phyloP scores from a whole-genome alignment of 2,888 invertebrate genomes.

The Caenorhabditis doughertyi region DNA sequence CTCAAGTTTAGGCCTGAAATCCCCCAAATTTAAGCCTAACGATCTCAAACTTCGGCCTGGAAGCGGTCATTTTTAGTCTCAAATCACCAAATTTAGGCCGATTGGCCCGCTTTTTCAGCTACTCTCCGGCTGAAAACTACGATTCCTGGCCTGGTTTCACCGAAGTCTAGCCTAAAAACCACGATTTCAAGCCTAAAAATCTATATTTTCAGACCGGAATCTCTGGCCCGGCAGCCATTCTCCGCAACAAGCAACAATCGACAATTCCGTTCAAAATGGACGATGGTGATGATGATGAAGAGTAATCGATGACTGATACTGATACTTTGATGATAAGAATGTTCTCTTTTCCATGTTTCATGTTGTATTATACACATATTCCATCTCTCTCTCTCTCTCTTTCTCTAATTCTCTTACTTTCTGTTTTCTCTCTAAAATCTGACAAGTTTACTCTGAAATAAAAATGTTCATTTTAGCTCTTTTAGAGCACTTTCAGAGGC shows the following conservation, averaged over 20 bases:
- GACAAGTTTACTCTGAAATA: neutral
- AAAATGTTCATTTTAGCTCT: neutral
- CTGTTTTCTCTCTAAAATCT: neutral
- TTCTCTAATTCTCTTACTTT: neutral
- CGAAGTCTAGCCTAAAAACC: neutral
- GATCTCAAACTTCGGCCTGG: too few relatives aligned
- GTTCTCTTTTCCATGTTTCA: conserved; percentile 36
- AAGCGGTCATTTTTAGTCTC: too few relatives aligned
- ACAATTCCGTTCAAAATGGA: conserved; percentile 73
- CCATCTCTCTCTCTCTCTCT: neutral
- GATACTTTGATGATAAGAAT: neutral
- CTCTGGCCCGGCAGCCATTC: conserved; percentile 68
- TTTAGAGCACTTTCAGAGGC: too few relatives aligned
- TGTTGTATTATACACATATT: conserved; percentile 41
- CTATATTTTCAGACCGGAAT: conserved; percentile 62
- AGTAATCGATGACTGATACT: neutral
- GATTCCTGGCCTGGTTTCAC: neutral
- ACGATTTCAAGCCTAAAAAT: neutral
- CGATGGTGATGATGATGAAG: conserved; percentile 29
- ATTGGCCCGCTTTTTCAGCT: too few relatives aligned
- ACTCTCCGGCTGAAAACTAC: neutral
- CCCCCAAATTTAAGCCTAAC: too few relatives aligned
- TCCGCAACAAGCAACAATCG: conserved; percentile 73
- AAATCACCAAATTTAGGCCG: too few relatives aligned
- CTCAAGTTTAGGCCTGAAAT: too few relatives aligned